A percentile compares a stretch with the other conserved stretches of the same genome.
These are phyloP conservation scores for Trachemys scripta DNA, from an alignment of 2,113 vertebrate genomes.

Conservation along the genomic window DNA sequence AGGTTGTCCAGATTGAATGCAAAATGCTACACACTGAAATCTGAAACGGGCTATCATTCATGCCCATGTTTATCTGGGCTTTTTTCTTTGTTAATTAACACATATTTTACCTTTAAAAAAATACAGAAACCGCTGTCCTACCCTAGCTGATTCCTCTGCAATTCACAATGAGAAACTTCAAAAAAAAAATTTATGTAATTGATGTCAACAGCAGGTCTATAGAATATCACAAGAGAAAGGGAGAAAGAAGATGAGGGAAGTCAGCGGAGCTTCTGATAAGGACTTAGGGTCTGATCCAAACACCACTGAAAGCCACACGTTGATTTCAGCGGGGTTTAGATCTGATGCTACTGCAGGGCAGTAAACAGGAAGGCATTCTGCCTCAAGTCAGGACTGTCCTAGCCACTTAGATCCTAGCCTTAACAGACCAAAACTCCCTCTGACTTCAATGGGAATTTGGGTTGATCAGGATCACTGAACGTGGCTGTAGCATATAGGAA, in stretches of 20 bases:
- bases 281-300: background rate
- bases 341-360: accelerated
- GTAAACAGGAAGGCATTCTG: slow-evolving; percentile 32
- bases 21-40: slow-evolving; percentile 64
- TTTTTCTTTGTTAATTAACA: slow-evolving; percentile 73
- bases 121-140: slow-evolving; percentile 51
- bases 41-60: slow-evolving; percentile 62
- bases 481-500: background rate
- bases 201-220: slow-evolving; percentile 30
- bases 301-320: slow-evolving; percentile 33
- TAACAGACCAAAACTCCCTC: background rate
- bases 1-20: slow-evolving; percentile 64
- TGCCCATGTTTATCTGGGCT: slow-evolving; percentile 63
- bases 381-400: background rate
- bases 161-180: slow-evolving; percentile 38
- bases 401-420: background rate
- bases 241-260: background rate
- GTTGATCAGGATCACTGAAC: background rate
- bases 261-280: background rate
- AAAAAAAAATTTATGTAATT: background rate
- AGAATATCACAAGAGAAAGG: background rate
- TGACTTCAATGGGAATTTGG: background rate
- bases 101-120: slow-evolving; percentile 48
- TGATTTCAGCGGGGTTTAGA: background rate
- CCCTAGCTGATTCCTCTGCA: slow-evolving; percentile 48